These are phyloP conservation scores for Argyresthia goedartella DNA, from an alignment of 2,888 invertebrate genomes.

Conservation along the genomic window DNA sequence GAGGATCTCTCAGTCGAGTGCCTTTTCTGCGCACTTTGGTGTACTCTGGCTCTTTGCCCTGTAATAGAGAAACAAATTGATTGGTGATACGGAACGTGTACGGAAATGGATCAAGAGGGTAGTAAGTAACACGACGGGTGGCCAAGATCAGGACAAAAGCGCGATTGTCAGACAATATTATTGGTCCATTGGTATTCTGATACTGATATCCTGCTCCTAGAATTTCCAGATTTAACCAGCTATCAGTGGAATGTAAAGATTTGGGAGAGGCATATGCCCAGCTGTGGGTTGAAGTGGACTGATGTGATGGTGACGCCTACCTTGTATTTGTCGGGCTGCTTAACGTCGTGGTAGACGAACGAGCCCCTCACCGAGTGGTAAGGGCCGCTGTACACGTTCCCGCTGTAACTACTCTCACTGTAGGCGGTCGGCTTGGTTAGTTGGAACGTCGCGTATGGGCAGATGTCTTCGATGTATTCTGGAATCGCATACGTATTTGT, in stretches of 20 bases:
- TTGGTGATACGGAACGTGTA: background rate
- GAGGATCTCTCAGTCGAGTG: constrained; percentile 81
- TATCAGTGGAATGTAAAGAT: too few relatives aligned
- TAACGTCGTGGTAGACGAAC: constrained; percentile 92
- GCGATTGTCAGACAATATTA: too few relatives aligned
- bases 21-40: constrained; percentile 89
- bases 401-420: constrained; percentile 92
- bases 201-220: too few relatives aligned
- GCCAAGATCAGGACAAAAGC: too few relatives aligned
- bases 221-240: too few relatives aligned
- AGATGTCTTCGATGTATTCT: constrained; percentile 94
- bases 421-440: constrained; percentile 87
- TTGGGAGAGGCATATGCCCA: too few relatives aligned
- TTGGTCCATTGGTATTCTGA: too few relatives aligned
- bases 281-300: too few relatives aligned
- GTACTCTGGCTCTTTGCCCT: constrained; percentile 86
- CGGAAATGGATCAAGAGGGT: too few relatives aligned
- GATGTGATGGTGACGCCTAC: too few relatives aligned
- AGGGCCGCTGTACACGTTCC: constrained; percentile 88
- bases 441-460: constrained; percentile 94
- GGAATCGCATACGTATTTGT: constrained; percentile 23
- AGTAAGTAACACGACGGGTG: too few relatives aligned
- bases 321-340: constrained; percentile 83
- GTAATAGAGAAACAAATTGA: constrained; percentile 16
- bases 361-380: constrained; percentile 88